Evolutionary conservation across 2,888 invertebrate species (phyloP).

Genomic region (Drosophila melanocephala): DNA sequence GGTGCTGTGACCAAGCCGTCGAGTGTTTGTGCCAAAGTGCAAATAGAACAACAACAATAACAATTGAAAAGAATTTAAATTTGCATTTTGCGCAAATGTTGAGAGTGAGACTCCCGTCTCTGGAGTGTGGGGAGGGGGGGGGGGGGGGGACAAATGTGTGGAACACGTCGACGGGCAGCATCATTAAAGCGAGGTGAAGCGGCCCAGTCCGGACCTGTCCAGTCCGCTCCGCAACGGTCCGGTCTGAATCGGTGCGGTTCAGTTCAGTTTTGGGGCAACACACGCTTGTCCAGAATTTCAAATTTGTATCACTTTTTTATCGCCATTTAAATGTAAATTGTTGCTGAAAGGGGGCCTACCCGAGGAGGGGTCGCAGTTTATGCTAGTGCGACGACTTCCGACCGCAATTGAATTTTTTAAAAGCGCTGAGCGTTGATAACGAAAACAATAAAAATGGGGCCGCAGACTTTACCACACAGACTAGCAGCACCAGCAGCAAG

Average conservation of each 20-base stretch:
- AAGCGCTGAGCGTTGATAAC: slow-evolving; percentile 82
- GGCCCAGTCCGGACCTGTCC: slow-evolving; percentile 44
- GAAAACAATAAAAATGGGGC: slow-evolving; percentile 76
- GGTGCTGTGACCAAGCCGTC: slow-evolving; percentile 58
- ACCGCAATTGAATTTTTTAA: slow-evolving; percentile 82
- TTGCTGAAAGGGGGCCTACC: slow-evolving; percentile 52
- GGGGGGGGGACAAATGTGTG: slow-evolving; percentile 4
- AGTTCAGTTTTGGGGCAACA: slow-evolving; percentile 29
- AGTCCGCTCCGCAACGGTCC: slow-evolving; percentile 46
- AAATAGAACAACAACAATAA: slow-evolving; percentile 81
- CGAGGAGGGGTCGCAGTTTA: slow-evolving; percentile 65
- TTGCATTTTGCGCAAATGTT: slow-evolving; percentile 78
- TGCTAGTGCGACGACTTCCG: slow-evolving; percentile 81
- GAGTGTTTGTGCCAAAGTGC: slow-evolving; percentile 75
- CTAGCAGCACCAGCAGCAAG: slow-evolving; percentile 15
- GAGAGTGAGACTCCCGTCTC: slow-evolving; percentile 27
- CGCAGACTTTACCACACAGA: slow-evolving; percentile 46
- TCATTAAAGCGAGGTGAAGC: slow-evolving; percentile 70
- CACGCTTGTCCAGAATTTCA: slow-evolving; percentile 68
- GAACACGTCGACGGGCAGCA: slow-evolving; percentile 42
- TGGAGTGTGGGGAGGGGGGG: not conserved
- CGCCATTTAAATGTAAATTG: slow-evolving; percentile 80
- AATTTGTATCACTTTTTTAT: slow-evolving; percentile 81
- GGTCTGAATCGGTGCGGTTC: slow-evolving; percentile 11
- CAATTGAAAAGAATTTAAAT: slow-evolving; percentile 84